A percentile compares a stretch with the other conserved stretches of the same genome.
phyloP scores from a whole-genome alignment of 1,140 invertebrate species.

The Anoplophora glabripennis region DNA sequence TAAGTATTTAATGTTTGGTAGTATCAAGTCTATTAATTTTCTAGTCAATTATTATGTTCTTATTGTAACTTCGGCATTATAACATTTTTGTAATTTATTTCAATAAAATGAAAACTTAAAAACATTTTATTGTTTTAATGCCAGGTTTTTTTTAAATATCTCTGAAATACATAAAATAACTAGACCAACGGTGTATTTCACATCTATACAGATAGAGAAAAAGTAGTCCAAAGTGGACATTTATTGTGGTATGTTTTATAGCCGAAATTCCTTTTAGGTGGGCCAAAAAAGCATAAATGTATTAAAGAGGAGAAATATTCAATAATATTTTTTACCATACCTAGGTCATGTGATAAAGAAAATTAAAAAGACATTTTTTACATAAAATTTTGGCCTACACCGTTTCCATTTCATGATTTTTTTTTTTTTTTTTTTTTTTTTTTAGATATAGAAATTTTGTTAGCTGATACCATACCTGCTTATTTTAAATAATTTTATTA shows the following conservation, averaged over 20 bases:
- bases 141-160: slow-evolving; percentile 6
- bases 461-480: too few species aligned
- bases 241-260: slow-evolving; percentile 12
- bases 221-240: slow-evolving; percentile 48
- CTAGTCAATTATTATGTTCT: slow-evolving; percentile 39
- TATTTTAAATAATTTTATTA: too few species aligned
- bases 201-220: slow-evolving; percentile 38
- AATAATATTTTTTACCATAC: too few species aligned
- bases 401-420: too few species aligned
- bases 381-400: too few species aligned
- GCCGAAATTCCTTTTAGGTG: neutral
- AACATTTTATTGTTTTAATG: slow-evolving; percentile 21
- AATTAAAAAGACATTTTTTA: too few species aligned
- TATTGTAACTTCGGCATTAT: slow-evolving; percentile 34
- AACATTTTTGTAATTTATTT: slow-evolving; percentile 40
- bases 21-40: slow-evolving; percentile 38
- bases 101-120: slow-evolving; percentile 26
- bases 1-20: slow-evolving; percentile 42
- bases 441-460: too few species aligned
- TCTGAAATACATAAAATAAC: slow-evolving; percentile 10
- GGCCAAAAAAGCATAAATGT: slow-evolving; percentile 4
- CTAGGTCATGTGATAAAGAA: too few species aligned
- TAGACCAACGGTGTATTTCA: slow-evolving; percentile 28
- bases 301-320: too few species aligned
- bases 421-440: too few species aligned